Evolutionary conservation across 2,888 invertebrate species (phyloP), one percentile per base, ranked within the genome.

Genomic region (Caenorhabditis macrosperma): DNA sequence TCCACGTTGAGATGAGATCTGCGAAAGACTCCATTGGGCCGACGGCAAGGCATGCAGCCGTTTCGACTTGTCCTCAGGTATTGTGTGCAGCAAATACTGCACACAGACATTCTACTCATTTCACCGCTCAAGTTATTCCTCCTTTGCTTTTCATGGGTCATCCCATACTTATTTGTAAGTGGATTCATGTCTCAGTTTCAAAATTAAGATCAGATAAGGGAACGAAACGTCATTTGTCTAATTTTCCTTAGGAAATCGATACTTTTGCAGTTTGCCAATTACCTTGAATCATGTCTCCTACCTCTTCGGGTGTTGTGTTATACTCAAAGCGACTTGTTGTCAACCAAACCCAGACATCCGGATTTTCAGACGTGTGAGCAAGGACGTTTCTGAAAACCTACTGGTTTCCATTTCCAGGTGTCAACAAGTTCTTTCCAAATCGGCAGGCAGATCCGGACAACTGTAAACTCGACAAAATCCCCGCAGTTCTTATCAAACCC

Each of bases 111-210:
- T 46, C 67, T 81, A 48, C 81, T 76, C 33, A 82, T 84, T 57
- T 82, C 81, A 28, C 86, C 88, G 0, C 28, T 76, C 35, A 84
- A 85, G 61, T 78, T 88, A 1, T 67, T 86, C 4, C 30, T 87
- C 52, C 55, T 86, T 24, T 81, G 86, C 41, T 86, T 89, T 64
- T 57, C 83, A 55, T 89, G 89, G 89, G 85, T 89, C n/a, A 54
- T 89, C 6, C 89, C 89, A 17, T 89, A 89, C 60, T 55, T 89
- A 4, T 79, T 87, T 30, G 89, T 89, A 35, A 86, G 88, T 86
- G 81, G 33, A 35, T 54, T 38, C 12, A 12, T 6, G 46, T n/a
- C 22, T 35, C 54, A 10, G 44, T 17, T 15, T 12, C 24, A 54
- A 9, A 20, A 35, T 46, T 46, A 67, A 57, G 55, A 69, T 69